Evolutionary conservation across 2,888 invertebrate genomes (phyloP).

Genomic region (Drosophila ezoana): DNA sequence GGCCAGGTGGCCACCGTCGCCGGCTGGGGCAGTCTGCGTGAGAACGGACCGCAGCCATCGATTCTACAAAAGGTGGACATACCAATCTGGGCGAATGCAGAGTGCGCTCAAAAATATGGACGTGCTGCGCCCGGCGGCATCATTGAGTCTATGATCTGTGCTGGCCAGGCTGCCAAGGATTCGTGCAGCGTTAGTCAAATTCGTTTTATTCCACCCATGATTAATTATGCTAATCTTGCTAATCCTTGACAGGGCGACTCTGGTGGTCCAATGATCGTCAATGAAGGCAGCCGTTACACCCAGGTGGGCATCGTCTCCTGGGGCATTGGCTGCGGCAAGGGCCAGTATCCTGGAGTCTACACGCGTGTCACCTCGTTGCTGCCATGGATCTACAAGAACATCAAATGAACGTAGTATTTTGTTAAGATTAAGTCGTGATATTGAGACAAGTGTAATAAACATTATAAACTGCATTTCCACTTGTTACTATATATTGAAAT

Average conservation of each 20-base stretch:
- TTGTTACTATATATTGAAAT: too few species aligned
- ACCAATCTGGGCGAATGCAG: constrained; percentile 92
- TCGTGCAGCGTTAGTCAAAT: constrained; percentile 92
- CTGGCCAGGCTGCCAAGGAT: constrained; percentile 93
- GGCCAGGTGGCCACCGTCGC: constrained; percentile 92
- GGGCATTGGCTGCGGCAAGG: constrained; percentile 96
- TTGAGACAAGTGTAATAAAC: constrained; percentile 65
- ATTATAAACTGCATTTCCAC: constrained; percentile 9
- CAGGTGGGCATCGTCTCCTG: constrained; percentile 96
- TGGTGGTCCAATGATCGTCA: constrained; percentile 94
- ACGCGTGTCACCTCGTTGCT: constrained; percentile 93
- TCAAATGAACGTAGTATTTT: constrained; percentile 85
- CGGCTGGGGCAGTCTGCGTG: constrained; percentile 91
- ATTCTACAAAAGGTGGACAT: constrained; percentile 93
- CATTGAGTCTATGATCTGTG: constrained; percentile 94
- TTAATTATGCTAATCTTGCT: not conserved
- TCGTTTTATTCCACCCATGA: not conserved
- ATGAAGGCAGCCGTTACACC: constrained; percentile 90
- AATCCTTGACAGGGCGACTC: constrained; percentile 90
- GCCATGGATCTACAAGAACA: constrained; percentile 94
- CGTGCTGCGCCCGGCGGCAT: constrained; percentile 94
- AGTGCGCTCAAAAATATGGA: constrained; percentile 92
- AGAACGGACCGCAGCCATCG: constrained; percentile 92
- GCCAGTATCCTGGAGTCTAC: constrained; percentile 96
- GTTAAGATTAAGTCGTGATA: constrained; percentile 75